Evolutionary conservation across 2,888 invertebrate genomes (phyloP), one percentile per base, ranked within the genome.

Genomic region (Leptarthrus brevirostris): DNA sequence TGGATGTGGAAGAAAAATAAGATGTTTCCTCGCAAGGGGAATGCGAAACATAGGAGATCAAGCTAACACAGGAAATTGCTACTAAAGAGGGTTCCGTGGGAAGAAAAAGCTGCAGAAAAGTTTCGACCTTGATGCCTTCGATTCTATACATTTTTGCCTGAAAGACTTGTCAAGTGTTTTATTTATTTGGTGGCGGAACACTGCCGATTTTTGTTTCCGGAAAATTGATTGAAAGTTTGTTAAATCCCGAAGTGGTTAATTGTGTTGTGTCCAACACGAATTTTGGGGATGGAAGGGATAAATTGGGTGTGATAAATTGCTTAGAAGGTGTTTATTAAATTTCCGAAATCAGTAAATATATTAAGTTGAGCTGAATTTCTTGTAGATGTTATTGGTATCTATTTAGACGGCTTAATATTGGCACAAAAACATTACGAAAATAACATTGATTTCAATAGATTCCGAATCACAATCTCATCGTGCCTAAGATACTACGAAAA

Each of bases 101-200:
- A 75, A 75, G 71, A 64, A 66, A 73, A 75, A 61, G 61, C 75
- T 75, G 75, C 47, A 71, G 71, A 70, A 70, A 75, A 73, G 56
- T 73, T 75, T 73, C 71, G 73, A 54, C 61, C 73, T 75, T 73
- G 58, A 58, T 58, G 70, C 69, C 73, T 58, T 49, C 47, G 34
- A 26, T 36, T n/a, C 44, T 64, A 44, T 64, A 47, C 44, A 64
- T 47, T 71, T 22, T 26, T 22, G 36, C 40, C 12, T 16, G 24
- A 12, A 44, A 18, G 34, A 20, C 56, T 56, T 18, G 10, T 24
- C 8, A 71, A 72, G 56, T 56, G 44, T 72, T 72, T 72, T 72
- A 56, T 56, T 72, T 47, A 56, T 72, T 58, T 72, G 56, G 54
- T 22, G 56, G 56, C 44, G 58, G 56, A 54, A 71, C 40, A 54